Base-by-base conservation (phyloP, 1,140 invertebrate species). In the Dryas iulia region DNA sequence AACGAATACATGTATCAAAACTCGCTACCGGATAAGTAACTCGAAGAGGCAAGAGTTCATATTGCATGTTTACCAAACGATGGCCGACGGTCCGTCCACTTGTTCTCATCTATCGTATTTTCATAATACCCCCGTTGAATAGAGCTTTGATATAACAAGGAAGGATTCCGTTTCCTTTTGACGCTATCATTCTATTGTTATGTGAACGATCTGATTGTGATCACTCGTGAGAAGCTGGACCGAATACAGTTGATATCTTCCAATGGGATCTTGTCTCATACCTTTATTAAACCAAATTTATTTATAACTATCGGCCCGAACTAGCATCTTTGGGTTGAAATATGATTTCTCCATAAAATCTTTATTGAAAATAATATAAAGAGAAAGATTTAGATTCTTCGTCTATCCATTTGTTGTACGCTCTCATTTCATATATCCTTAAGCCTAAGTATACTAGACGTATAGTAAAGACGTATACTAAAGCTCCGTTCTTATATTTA, bases 31-130 rank as follows among this genome's bases (percentile, higher is more conserved):
- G 58, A 61, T 52, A 70, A 74, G 78, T 77, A 80, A 82, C 69
- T 61, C 69, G 78, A 85, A 69, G 69, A 77, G 67, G 63, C 62
- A 68, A 71, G 25, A 72, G 73, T 77, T 89, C 82, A 72, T 68
- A 69, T 88, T 82, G 78, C 86, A 79, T 90, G 86, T 90, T 90
- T 89, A 88, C 81, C 75, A 82, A 87, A 84, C 71, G 71, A 54
- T 59, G 39, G 66, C 59, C 71, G 63, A n/a, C 61, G 60, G 60
- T 14, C 59, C 54, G 69, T 73, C 59, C 67, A 54, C 73, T 54
- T 60, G 69, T 39, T 69, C 69, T 78, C 76, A 78, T 77, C 77
- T 79, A 69, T 79, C 81, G 74, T 87, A 85, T 90, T 90, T 90
- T 83, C 86, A 90, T 87, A 90, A 90, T 83, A 88, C 79, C 54